phyloP scores from a whole-genome alignment of 2,113 vertebrate genomes.

The Xenopus tropicalis region UCB_Xtro_10.0 CM004443.2:208799001-208799500 shows the following conservation, averaged over 20 bases:
- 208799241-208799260: neutral
- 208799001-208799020: too few species aligned
- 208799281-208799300: slow-evolving; percentile 36
- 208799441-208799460: slow-evolving; percentile 63
- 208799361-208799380: slow-evolving; percentile 59
- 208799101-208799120: too few species aligned
- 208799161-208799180: too few species aligned
- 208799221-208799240: too few species aligned
- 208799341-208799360: slow-evolving; percentile 79
- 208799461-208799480: slow-evolving; percentile 67
- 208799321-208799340: slow-evolving; percentile 70
- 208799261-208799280: neutral
- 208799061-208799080: too few species aligned
- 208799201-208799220: too few species aligned
- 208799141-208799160: too few species aligned
- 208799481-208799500: slow-evolving; percentile 64
- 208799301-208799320: slow-evolving; percentile 67
- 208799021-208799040: too few species aligned
- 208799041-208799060: too few species aligned
- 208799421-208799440: slow-evolving; percentile 61
- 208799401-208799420: slow-evolving; percentile 1
- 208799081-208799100: too few species aligned
- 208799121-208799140: too few species aligned
- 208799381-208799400: slow-evolving; percentile 58
- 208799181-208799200: too few species aligned